Evolutionary conservation across 2,797 vertebrate species (phyloP).

Genomic region (Clarias pachynema): DNA sequence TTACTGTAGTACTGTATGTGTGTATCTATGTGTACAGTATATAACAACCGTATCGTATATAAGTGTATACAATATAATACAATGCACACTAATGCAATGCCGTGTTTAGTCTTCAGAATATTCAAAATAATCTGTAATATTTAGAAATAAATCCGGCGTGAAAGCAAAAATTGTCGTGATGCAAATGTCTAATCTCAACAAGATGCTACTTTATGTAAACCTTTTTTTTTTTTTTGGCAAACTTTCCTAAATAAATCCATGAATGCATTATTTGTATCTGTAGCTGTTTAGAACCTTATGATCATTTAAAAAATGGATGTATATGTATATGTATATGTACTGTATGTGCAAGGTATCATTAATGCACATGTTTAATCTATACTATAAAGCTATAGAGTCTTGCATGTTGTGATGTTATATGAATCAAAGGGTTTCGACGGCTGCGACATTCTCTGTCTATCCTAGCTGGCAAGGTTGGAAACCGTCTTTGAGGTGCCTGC

Average conservation of each 20-base stretch:
- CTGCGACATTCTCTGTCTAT: slow-evolving; percentile 55
- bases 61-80: neutral
- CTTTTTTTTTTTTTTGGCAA: neutral
- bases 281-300: neutral
- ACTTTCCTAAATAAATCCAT: neutral
- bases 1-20: neutral
- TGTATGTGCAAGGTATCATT: neutral
- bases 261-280: neutral
- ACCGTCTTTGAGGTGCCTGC: slow-evolving; percentile 62
- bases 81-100: neutral
- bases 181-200: too few species aligned
- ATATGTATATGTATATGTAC: neutral
- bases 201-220: neutral
- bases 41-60: too few species aligned
- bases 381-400: too few species aligned
- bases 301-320: neutral
- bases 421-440: slow-evolving; percentile 52
- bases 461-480: slow-evolving; percentile 7
- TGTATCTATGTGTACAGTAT: too few species aligned
- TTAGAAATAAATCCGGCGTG: neutral
- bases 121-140: neutral
- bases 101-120: neutral
- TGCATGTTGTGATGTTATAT: neutral
- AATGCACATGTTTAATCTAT: neutral
- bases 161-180: neutral